These are phyloP conservation scores for Cebuella pygmaea DNA, from an alignment of 2,797 vertebrate genomes.

Conservation along the genomic window DNA sequence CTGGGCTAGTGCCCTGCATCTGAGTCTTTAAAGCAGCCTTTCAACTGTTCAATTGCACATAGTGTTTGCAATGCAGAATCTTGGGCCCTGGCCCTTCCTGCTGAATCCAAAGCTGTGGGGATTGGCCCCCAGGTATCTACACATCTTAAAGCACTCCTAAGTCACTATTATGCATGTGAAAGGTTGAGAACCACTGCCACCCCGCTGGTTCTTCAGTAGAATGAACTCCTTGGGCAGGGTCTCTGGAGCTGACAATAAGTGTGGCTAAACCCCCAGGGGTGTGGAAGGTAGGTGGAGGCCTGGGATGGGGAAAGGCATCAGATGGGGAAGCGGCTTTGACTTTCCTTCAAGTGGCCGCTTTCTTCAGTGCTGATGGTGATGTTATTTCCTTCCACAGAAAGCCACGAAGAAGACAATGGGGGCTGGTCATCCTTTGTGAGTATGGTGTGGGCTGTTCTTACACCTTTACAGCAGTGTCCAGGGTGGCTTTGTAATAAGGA, in stretches of 20 bases:
- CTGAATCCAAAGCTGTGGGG: neutral
- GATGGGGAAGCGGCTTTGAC: no score
- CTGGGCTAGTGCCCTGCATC: neutral
- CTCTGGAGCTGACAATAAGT: neutral
- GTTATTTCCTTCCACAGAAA: slow-evolving; percentile 75
- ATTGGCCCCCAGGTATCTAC: neutral
- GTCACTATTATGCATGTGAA: neutral
- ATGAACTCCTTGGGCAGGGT: neutral
- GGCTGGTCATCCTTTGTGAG: slow-evolving; percentile 89
- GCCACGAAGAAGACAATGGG: slow-evolving; percentile 77
- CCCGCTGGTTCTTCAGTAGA: neutral
- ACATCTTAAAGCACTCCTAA: neutral
- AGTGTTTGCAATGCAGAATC: neutral
- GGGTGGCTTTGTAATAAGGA: neutral
- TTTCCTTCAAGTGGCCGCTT: neutral
- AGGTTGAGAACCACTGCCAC: neutral
- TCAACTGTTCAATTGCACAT: neutral
- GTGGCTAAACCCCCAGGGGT: neutral
- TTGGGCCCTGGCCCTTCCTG: neutral
- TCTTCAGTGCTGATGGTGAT: neutral
- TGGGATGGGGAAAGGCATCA: neutral
- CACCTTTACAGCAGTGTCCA: neutral
- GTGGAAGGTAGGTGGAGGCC: no score
- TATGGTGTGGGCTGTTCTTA: slow-evolving; percentile 36
- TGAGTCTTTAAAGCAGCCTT: no score